Base-by-base conservation (phyloP, 2,113 vertebrate species). In the Neotragus pygmaeus region DNA sequence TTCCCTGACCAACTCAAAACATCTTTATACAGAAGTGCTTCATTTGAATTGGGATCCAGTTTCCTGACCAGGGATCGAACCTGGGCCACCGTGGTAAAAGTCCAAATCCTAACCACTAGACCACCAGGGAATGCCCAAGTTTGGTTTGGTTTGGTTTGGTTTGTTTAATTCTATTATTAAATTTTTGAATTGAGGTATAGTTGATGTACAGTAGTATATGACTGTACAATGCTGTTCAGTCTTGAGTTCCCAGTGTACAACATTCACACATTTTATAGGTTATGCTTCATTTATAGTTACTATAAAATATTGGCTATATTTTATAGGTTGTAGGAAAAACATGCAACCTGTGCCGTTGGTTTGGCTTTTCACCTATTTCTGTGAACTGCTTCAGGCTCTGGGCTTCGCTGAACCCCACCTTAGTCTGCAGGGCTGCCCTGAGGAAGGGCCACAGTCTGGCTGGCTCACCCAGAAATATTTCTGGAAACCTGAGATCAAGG, bases 151-250 rank as follows among this genome's bases (percentile, higher is more conserved):
- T 78, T 78, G 15, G 1, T 78, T 49, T 80, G 28, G 0, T 23
- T 51, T 80, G 30, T 51, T 51, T 51, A 51, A n/a, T 81, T n/a
- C 17, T 51, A 51, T n/a, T 80, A 78, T 78, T 11, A 80, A 13
- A n/a, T n/a, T 51, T 81, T 33, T 81, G 19, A 51, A 81, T 51
- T 51, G 47, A 81, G 47, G 78, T 81, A 23, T 23, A 51, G 8
- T n/a, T 81, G 78, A n/a, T 21, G 30, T 81, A 51, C 47, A 51
- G 10, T n/a, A 43, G 21, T 43, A 43, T 43, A 43, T 43, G 39
- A 15, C 43, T 43, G 0, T 15, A 27, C 39, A 43, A 0, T 43
- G n/a, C 9, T 70, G 30, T 80, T n/a, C 10, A 80, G 45, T n/a
- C 47, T 80, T n/a, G 47, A 16, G 17, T 81, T 51, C 49, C 30